phyloP scores from a whole-genome alignment of 2,888 invertebrate genomes.

The Chymomyza caudatula region DNA sequence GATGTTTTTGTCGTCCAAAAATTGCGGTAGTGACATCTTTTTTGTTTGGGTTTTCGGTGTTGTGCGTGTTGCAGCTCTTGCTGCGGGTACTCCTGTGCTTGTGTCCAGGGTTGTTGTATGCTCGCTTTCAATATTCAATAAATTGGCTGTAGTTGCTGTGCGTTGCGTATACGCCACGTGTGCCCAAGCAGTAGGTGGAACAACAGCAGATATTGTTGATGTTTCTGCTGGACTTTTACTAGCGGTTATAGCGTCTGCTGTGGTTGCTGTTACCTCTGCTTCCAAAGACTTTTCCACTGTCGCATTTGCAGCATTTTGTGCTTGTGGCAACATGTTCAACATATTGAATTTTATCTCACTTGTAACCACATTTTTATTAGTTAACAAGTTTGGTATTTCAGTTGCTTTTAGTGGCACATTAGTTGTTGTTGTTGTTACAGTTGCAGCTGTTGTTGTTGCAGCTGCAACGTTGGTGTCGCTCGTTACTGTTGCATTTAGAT shows the following conservation, averaged over 20 bases:
- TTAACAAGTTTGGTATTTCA: conserved; percentile 21
- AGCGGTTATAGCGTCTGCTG: not conserved
- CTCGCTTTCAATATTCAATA: conserved; percentile 3
- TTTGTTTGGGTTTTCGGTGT: conserved; percentile 18
- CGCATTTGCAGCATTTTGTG: conserved; percentile 26
- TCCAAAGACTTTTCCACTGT: conserved; percentile 20
- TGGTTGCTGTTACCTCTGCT: not conserved
- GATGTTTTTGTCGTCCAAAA: conserved; percentile 11
- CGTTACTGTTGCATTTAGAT: conserved; percentile 31
- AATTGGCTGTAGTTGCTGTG: not conserved
- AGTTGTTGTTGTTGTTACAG: conserved; percentile 1
- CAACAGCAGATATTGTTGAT: not conserved
- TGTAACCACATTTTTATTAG: conserved; percentile 28
- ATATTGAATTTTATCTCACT: conserved; percentile 32
- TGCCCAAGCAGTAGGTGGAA: not conserved
- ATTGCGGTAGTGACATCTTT: conserved; percentile 12
- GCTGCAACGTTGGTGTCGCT: not conserved
- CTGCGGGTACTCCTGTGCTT: conserved; percentile 20
- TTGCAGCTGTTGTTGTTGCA: not conserved
- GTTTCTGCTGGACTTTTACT: conserved; percentile 4
- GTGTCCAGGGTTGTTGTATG: conserved; percentile 6
- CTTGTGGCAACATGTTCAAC: conserved; percentile 16
- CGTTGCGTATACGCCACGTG: not conserved
- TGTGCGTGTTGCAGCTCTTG: conserved; percentile 1
- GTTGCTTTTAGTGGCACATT: conserved; percentile 1